Conservation (phyloP, 2,888 invertebrate species). For the Agrotis ipsilon region DNA sequence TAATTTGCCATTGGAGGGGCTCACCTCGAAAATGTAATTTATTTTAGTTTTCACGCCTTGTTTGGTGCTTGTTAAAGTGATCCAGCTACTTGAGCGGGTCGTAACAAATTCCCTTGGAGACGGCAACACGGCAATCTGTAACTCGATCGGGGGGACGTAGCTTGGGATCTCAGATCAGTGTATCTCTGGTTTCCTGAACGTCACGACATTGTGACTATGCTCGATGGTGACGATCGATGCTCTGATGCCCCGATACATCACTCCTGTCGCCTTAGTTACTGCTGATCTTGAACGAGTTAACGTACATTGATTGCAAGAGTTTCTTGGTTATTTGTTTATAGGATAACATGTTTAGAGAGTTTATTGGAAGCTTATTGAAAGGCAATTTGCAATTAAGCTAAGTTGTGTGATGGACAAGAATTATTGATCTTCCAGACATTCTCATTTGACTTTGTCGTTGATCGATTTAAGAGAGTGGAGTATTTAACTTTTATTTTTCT, state of each 20-base stretch:
- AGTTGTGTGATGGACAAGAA: neutral
- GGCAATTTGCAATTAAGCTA: neutral
- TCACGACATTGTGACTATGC: constrained; percentile 63
- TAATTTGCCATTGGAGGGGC: constrained; percentile 60
- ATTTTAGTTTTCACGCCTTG: constrained; percentile 71
- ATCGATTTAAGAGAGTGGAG: neutral
- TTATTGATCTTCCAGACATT: neutral
- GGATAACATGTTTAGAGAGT: constrained; percentile 24
- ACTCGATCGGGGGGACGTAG: constrained; percentile 71
- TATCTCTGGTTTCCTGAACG: constrained; percentile 61
- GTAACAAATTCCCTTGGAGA: constrained; percentile 77
- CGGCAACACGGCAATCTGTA: constrained; percentile 79
- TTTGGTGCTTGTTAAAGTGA: constrained; percentile 75
- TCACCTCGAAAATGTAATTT: constrained; percentile 66
- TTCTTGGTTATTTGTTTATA: constrained; percentile 41
- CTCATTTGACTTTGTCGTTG: neutral
- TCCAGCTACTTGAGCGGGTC: constrained; percentile 69
- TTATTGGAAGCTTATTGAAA: constrained; percentile 12
- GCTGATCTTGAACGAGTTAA: constrained; percentile 45
- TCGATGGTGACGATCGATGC: constrained; percentile 47
- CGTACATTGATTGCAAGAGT: constrained; percentile 35
- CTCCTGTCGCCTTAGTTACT: constrained; percentile 53
- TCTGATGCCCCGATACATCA: constrained; percentile 58
- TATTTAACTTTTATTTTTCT: neutral
- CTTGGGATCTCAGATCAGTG: constrained; percentile 59